phyloP scores from a whole-genome alignment of 1,140 invertebrate genomes.

The Coboldia fuscipes region DNA sequence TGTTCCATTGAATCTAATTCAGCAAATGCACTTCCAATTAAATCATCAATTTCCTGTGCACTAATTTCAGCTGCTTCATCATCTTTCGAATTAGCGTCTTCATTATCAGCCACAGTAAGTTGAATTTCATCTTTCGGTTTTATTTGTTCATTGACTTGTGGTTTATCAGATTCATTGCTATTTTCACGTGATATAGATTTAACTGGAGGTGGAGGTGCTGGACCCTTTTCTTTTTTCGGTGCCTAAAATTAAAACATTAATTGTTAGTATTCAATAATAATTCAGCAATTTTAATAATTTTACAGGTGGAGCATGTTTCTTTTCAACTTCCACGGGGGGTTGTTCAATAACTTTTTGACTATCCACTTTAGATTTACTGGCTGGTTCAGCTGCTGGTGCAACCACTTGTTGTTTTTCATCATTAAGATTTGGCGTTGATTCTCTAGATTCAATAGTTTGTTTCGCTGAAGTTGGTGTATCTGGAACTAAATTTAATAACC shows the following conservation, averaged over 20 bases:
- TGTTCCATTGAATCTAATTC: too few relatives aligned
- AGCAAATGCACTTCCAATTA: too few relatives aligned
- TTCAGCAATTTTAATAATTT: slow-evolving; percentile 2
- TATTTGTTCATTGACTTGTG: slow-evolving; percentile 6
- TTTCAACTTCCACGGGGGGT: neutral
- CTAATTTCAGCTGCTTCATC: slow-evolving; percentile 4
- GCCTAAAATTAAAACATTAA: slow-evolving; percentile 17
- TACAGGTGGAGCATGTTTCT: slow-evolving; percentile 1
- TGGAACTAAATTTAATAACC: slow-evolving; percentile 10
- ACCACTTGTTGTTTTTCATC: slow-evolving; percentile 1
- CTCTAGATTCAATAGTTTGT: slow-evolving; percentile 20
- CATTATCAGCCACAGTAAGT: slow-evolving; percentile 4
- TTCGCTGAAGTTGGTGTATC: slow-evolving; percentile 17
- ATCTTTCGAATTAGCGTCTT: slow-evolving; percentile 1
- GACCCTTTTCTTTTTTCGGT: slow-evolving; percentile 45
- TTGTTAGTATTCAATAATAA: slow-evolving; percentile 1
- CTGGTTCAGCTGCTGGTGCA: slow-evolving; percentile 2
- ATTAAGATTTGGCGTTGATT: slow-evolving; percentile 12
- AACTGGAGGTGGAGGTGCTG: slow-evolving; percentile 38
- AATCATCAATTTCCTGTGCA: too few relatives aligned
- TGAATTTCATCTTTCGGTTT: neutral
- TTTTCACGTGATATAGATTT: slow-evolving; percentile 8
- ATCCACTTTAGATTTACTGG: slow-evolving; percentile 4
- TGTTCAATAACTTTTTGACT: neutral
- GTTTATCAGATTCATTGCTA: slow-evolving; percentile 4